These are phyloP conservation scores for Chaetorhynchus papuensis DNA, from an alignment of 2,113 vertebrate genomes.

Conservation along the genomic window DNA sequence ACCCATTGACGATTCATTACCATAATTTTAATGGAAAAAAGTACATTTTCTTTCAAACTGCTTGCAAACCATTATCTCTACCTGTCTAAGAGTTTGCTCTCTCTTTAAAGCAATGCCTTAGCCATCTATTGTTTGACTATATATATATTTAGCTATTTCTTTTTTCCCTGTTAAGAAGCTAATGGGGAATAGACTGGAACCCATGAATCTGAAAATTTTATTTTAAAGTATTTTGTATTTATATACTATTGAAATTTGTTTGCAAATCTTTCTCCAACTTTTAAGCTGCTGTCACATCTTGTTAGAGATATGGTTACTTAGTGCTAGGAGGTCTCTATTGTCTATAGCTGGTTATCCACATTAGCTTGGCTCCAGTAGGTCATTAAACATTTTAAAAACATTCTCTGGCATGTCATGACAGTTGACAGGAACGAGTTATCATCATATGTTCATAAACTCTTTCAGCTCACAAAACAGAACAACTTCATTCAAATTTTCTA, in stretches of 20 bases:
- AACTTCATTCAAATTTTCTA: not conserved
- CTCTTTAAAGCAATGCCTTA: not conserved
- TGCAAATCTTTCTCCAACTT: not conserved
- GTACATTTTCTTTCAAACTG: not conserved
- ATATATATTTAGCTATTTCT: not conserved
- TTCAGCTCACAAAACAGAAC: not conserved
- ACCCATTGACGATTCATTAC: not conserved
- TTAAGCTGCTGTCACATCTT: not conserved
- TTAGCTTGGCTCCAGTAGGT: not conserved
- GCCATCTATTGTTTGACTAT: not conserved
- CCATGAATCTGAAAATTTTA: not conserved
- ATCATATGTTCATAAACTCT: not conserved
- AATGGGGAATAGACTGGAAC: not conserved
- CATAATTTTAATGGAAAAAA: not conserved
- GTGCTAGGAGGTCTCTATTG: not conserved
- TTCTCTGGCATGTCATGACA: not conserved
- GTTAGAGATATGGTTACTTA: not conserved
- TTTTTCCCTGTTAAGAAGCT: not conserved
- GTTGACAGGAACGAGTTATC: not conserved
- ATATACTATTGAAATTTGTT: not conserved
- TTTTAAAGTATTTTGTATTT: not conserved
- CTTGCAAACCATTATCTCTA: not conserved
- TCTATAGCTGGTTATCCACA: not conserved
- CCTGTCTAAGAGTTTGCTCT: not conserved
- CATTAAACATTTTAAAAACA: not conserved